Evolutionary conservation across 2,888 invertebrate species (phyloP).

Genomic region (Choristoneura rosaceana): DNA sequence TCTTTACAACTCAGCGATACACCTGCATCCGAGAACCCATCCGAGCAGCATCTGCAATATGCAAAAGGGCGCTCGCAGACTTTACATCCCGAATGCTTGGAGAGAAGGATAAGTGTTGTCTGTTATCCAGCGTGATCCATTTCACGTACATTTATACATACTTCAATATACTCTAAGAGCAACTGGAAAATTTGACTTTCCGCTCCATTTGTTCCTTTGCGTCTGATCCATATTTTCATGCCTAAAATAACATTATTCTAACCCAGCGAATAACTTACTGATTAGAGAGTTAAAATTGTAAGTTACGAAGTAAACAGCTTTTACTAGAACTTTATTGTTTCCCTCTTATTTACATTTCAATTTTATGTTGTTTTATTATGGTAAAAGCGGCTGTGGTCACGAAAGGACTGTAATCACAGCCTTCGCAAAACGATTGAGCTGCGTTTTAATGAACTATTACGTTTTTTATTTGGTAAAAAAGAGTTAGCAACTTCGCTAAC

Average conservation of each 20-base stretch:
- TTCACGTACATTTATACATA: neutral
- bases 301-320: neutral
- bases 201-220: neutral
- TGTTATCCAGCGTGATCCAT: slow-evolving; percentile 15
- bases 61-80: slow-evolving; percentile 23
- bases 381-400: slow-evolving; percentile 5
- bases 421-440: neutral
- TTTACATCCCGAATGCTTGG: slow-evolving; percentile 13
- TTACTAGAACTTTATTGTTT: neutral
- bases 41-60: slow-evolving; percentile 16
- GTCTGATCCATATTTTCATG: neutral
- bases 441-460: neutral
- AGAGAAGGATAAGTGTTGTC: slow-evolving; percentile 17
- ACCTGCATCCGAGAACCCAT: neutral
- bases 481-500: neutral
- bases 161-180: neutral
- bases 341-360: neutral
- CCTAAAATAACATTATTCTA: neutral
- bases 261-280: neutral
- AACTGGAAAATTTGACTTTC: neutral
- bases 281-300: neutral
- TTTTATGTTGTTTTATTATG: slow-evolving; percentile 6
- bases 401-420: neutral
- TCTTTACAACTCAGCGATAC: slow-evolving; percentile 1
- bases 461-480: neutral